Base-by-base conservation (phyloP, 2,113 vertebrate genomes). In the Hoplias malabaricus region DNA sequence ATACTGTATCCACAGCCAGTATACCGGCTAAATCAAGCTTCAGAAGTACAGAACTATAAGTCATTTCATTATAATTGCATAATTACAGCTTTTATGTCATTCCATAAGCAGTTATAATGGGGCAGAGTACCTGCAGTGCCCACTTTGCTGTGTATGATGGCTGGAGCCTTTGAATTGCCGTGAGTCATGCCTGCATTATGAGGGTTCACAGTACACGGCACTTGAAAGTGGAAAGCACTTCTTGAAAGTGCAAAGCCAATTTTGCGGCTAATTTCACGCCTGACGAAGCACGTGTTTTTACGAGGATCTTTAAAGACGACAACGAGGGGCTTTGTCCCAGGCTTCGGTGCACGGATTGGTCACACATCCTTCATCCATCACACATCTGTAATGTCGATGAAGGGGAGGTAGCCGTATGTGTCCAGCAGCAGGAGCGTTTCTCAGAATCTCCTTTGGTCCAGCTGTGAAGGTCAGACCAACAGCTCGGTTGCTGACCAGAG, bases 391-490 rank as follows among this genome's bases (percentile, higher is more conserved):
- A 21, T 48, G 36, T 25, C 10, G 19, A 53, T 33, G 25, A 8
- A 63, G 46, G 40, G 27, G 36, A 21, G 13, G 50, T 34, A 54
- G 5, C 13, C 13, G n/a, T 77, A 2, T 36, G n/a, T 14, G 38
- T 36, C n/a, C n/a, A n/a, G 50, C 33, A 7, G 0, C n/a, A 36
- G 34, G 3, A 21, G 65, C n/a, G 27, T 53, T 19, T 33, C 36
- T 40, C 27, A 46, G 36, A 23, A 31, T 48, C 27, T 81, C 16
- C 38, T 69, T 50, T 59, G 53, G 31, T 56, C 19, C n/a, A 77
- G 69, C 36, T 10, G 5, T 80, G 61, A 82, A 67, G 72, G 81
- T 75, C 76, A 77, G 57, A 36, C 19, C 21, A 53, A 63, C 36
- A 40, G 13, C 36, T 13, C 14, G 33, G 40, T 5, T 14, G 46